phyloP scores from a whole-genome alignment of 2,888 invertebrate genomes.

The Acanthopleura granulata region DNA sequence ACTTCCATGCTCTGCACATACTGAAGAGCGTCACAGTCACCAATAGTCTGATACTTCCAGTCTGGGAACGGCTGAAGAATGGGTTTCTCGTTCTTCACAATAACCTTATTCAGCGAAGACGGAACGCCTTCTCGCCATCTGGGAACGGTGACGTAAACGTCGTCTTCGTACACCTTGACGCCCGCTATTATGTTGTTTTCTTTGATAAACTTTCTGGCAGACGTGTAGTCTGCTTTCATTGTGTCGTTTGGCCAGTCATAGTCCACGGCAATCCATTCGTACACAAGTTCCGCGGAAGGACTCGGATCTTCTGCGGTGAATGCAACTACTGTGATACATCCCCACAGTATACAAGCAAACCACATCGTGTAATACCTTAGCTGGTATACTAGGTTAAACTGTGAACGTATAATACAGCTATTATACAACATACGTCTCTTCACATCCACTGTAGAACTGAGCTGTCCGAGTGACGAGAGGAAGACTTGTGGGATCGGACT shows the following conservation, averaged over 20 bases:
- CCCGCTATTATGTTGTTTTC: constrained; percentile 46
- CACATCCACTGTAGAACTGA: too few relatives aligned
- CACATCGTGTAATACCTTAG: too few relatives aligned
- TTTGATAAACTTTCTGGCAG: constrained; percentile 32
- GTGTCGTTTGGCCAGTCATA: constrained; percentile 41
- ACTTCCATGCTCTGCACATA: constrained; percentile 57
- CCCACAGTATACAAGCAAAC: too few relatives aligned
- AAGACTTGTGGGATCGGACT: too few relatives aligned
- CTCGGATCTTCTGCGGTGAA: background rate
- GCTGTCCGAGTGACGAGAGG: too few relatives aligned
- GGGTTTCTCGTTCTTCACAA: constrained; percentile 27
- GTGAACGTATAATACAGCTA: too few relatives aligned
- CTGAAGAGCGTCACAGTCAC: constrained; percentile 48
- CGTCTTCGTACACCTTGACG: constrained; percentile 43
- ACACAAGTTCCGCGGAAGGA: constrained; percentile 28
- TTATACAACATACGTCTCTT: too few relatives aligned
- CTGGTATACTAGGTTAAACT: too few relatives aligned
- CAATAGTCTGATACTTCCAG: constrained; percentile 49
- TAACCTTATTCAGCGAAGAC: constrained; percentile 44
- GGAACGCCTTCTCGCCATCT: constrained; percentile 49
- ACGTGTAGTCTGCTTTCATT: constrained; percentile 27
- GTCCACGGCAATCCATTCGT: constrained; percentile 47
- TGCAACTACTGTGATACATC: too few relatives aligned
- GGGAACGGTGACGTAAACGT: constrained; percentile 52
- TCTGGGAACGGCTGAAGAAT: constrained; percentile 46